These are phyloP conservation scores for Lysandra coridon DNA, from an alignment of 2,888 invertebrate species.

Conservation along the genomic window DNA sequence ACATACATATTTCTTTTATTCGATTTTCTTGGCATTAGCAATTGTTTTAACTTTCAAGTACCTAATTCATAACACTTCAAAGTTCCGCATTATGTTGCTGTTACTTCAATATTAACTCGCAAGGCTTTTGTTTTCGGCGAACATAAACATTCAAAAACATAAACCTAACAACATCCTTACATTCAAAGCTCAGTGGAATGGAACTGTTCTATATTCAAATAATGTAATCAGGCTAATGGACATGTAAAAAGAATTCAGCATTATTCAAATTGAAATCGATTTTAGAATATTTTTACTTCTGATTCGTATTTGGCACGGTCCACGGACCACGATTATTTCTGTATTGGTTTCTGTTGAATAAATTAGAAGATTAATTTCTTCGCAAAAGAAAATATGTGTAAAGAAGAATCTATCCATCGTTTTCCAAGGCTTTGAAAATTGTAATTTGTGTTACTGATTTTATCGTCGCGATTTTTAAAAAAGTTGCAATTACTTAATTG, in stretches of 20 bases:
- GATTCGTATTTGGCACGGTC: neutral
- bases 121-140: neutral
- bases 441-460: no score
- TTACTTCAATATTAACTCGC: no score
- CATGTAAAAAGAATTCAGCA: conserved; percentile 15
- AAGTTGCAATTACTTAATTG: no score
- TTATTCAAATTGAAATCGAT: conserved; percentile 7
- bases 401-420: no score
- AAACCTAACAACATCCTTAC: neutral
- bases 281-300: conserved; percentile 1
- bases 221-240: conserved; percentile 16
- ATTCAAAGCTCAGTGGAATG: neutral
- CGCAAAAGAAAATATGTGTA: no score
- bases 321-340: neutral
- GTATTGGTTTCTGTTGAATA: neutral
- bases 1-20: no score
- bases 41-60: no score
- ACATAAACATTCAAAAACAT: neutral
- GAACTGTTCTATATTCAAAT: conserved; percentile 1
- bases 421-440: no score
- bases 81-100: no score
- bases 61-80: no score
- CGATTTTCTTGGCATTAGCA: no score
- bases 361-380: neutral
- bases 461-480: no score